phyloP scores from a whole-genome alignment of 1,140 invertebrate genomes.

The Pomacea maculata region DNA sequence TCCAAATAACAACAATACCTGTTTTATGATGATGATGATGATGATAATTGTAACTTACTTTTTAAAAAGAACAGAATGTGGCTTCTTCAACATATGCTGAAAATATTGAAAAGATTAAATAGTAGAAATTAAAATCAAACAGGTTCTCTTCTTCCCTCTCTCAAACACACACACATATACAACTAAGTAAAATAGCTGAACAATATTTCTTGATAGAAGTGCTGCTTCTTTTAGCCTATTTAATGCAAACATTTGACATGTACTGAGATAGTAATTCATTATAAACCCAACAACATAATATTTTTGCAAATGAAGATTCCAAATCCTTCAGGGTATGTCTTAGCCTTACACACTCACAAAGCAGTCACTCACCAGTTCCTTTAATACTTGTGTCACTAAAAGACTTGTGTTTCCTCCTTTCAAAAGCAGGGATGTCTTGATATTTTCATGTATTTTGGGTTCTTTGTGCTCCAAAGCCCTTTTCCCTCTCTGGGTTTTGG shows the following conservation, averaged over 20 bases:
- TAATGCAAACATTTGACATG: too few species aligned
- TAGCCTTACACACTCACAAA: slow-evolving; percentile 44
- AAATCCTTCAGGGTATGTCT: too few species aligned
- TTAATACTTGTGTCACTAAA: slow-evolving; percentile 78
- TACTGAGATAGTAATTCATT: too few species aligned
- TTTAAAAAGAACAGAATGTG: slow-evolving; percentile 78
- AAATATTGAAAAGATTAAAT: slow-evolving; percentile 26
- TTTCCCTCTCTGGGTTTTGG: slow-evolving; percentile 89
- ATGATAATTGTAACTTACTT: slow-evolving; percentile 62
- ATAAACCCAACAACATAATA: too few species aligned
- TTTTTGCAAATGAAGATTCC: too few species aligned
- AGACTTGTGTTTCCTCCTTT: slow-evolving; percentile 83
- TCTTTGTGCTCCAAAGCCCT: slow-evolving; percentile 81
- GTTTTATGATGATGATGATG: too few species aligned
- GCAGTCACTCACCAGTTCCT: slow-evolving; percentile 77
- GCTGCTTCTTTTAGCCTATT: too few species aligned
- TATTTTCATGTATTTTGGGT: slow-evolving; percentile 68
- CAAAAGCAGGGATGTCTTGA: slow-evolving; percentile 26
- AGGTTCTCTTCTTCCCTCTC: too few species aligned
- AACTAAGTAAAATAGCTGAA: too few species aligned
- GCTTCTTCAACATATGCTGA: slow-evolving; percentile 85
- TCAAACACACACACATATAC: not conserved
- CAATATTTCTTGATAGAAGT: too few species aligned
- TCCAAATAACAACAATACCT: too few species aligned
- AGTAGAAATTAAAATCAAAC: too few species aligned